Evolutionary conservation across 1,140 invertebrate genomes (phyloP).

Genomic region (Euura lappo): DNA sequence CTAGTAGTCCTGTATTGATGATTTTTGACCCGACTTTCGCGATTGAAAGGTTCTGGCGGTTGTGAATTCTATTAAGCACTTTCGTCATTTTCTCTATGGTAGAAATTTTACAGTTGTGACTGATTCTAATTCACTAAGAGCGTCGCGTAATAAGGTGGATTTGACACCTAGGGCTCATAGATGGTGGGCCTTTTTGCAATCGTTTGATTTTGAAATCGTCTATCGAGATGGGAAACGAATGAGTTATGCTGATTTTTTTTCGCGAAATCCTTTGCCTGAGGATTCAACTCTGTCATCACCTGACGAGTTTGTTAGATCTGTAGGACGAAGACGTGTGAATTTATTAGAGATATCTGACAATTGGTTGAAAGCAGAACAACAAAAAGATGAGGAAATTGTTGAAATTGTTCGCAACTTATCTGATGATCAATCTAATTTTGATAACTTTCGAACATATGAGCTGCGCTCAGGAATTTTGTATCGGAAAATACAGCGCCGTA

Average conservation of each 20-base stretch:
- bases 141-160: slow-evolving; percentile 39
- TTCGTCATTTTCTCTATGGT: slow-evolving; percentile 43
- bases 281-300: background rate
- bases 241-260: slow-evolving; percentile 25
- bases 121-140: slow-evolving; percentile 47
- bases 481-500: slow-evolving; percentile 33
- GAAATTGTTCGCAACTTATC: slow-evolving; percentile 22
- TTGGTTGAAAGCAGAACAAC: slow-evolving; percentile 33
- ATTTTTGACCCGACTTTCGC: slow-evolving; percentile 42
- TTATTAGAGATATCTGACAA: slow-evolving; percentile 25
- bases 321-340: slow-evolving; percentile 26
- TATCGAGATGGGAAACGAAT: slow-evolving; percentile 24
- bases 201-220: slow-evolving; percentile 34
- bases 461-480: slow-evolving; percentile 29
- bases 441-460: slow-evolving; percentile 34
- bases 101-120: slow-evolving; percentile 21
- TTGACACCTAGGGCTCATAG: slow-evolving; percentile 42
- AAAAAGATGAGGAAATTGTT: slow-evolving; percentile 24
- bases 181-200: slow-evolving; percentile 46
- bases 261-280: slow-evolving; percentile 18
- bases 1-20: slow-evolving; percentile 38
- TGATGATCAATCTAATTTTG: slow-evolving; percentile 25
- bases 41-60: slow-evolving; percentile 46
- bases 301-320: background rate
- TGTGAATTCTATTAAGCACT: slow-evolving; percentile 41